Evolutionary conservation across 2,888 invertebrate genomes (phyloP).

Genomic region (Brachyopa scutellaris): DNA sequence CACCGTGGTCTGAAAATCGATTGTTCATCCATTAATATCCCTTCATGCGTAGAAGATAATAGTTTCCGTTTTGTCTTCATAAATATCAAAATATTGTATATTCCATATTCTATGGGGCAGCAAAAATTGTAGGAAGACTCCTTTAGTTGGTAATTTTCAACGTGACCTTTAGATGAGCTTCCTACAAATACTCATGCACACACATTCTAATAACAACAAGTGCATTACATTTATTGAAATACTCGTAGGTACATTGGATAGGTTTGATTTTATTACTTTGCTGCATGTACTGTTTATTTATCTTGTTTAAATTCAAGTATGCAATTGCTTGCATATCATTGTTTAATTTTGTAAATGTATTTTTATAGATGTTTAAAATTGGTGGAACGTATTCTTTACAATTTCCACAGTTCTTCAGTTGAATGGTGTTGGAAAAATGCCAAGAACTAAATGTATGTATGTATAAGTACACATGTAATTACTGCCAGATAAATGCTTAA

Average conservation of each 20-base stretch:
- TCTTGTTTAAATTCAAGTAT: neutral
- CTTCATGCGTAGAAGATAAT: constrained; percentile 32
- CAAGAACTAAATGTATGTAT: no score
- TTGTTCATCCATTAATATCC: constrained; percentile 18
- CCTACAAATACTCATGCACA: neutral
- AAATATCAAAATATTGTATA: neutral
- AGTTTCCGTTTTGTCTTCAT: neutral
- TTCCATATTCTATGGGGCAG: neutral
- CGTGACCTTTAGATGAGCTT: constrained; percentile 13
- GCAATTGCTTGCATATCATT: neutral
- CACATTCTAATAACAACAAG: neutral
- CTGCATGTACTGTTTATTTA: neutral
- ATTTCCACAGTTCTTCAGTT: neutral
- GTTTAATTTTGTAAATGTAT: neutral
- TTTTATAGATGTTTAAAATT: constrained; percentile 2
- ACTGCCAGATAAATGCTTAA: neutral
- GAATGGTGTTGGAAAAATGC: constrained; percentile 5
- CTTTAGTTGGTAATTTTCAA: neutral
- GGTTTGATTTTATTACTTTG: neutral
- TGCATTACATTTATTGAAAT: neutral
- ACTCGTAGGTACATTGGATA: no score
- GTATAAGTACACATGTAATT: no score
- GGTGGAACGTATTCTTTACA: no score
- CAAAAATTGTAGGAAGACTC: neutral
- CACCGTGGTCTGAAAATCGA: constrained; percentile 34